phyloP scores from a whole-genome alignment of 2,888 invertebrate species.

The Eristalis intricaria region DNA sequence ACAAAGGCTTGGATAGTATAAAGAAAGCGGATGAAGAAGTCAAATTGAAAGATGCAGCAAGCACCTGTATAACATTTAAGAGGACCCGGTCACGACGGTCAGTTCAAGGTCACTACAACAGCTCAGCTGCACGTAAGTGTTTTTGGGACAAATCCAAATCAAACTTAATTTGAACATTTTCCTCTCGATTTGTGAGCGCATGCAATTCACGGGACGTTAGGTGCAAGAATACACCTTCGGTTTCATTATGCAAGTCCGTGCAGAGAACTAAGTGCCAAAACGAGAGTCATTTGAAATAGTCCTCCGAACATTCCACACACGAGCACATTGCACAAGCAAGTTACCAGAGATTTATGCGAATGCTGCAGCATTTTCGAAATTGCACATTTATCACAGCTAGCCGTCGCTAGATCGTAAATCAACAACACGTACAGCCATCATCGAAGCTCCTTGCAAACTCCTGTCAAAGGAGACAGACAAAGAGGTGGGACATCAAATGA shows the following conservation, averaged over 20 bases:
- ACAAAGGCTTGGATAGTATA: too few species aligned
- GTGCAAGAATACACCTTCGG: conserved; percentile 24
- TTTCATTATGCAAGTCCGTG: conserved; percentile 47
- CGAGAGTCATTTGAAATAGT: conserved; percentile 22
- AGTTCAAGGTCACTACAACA: conserved; percentile 11
- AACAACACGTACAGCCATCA: background rate
- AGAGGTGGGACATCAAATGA: conserved; percentile 6
- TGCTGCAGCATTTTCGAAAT: conserved; percentile 5
- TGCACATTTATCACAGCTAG: conserved; percentile 42
- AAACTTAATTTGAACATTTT: background rate
- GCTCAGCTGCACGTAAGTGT: background rate
- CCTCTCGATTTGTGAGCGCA: background rate
- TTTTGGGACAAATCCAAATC: background rate
- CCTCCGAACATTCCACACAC: conserved; percentile 32
- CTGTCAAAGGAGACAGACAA: background rate
- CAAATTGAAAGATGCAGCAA: background rate
- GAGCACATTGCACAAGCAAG: background rate
- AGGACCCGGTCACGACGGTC: background rate
- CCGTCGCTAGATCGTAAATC: conserved; percentile 23
- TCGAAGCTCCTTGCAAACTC: background rate
- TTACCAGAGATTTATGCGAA: background rate
- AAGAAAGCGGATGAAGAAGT: too few species aligned
- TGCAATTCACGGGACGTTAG: conserved; percentile 1
- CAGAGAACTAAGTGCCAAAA: conserved; percentile 25
- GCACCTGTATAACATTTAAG: background rate